Percentiles rank a stretch among this genome's conserved stretches.
Evolutionary conservation across 2,888 invertebrate species (phyloP).

Genomic region (Syritta pipiens): DNA sequence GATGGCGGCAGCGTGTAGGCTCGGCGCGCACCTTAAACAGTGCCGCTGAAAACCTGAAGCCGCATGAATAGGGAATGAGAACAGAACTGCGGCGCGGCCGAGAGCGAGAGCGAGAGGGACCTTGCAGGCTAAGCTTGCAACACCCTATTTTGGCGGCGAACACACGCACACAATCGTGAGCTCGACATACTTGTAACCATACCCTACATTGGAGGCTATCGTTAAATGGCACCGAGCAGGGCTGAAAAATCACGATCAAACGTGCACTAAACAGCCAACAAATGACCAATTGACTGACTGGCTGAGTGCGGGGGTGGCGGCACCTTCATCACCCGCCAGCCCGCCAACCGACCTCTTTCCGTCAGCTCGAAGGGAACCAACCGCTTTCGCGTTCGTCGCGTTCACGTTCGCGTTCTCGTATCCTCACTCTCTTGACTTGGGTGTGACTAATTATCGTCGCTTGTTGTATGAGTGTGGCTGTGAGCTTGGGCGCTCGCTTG

Average conservation of each 20-base stretch:
- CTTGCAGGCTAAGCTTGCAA: conserved; percentile 48
- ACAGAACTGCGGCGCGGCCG: no score
- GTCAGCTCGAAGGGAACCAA: no score
- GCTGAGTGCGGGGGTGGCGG: conserved; percentile 44
- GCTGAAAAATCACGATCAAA: conserved; percentile 65
- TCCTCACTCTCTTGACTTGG: conserved; percentile 58
- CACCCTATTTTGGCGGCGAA: conserved; percentile 36
- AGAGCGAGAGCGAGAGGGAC: conserved; percentile 36
- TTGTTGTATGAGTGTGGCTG: conserved; percentile 46
- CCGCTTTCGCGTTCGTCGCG: no score
- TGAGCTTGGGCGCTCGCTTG: conserved; percentile 32
- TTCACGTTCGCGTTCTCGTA: conserved; percentile 36
- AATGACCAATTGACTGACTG: conserved; percentile 67
- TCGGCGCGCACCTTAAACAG: conserved; percentile 59
- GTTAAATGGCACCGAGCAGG: conserved; percentile 57
- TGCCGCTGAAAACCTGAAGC: conserved; percentile 10
- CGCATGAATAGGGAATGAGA: conserved; percentile 37
- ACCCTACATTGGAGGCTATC: conserved; percentile 44
- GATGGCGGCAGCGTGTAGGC: conserved; percentile 14
- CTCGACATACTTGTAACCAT: conserved; percentile 25
- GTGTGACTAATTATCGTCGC: conserved; percentile 68
- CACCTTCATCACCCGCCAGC: neutral
- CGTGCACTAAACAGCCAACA: conserved; percentile 37
- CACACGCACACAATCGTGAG: conserved; percentile 23
- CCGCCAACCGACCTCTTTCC: neutral